These are phyloP conservation scores for Melierax canorus DNA, from an alignment of 2,113 vertebrate genomes.

Conservation along the genomic window DNA sequence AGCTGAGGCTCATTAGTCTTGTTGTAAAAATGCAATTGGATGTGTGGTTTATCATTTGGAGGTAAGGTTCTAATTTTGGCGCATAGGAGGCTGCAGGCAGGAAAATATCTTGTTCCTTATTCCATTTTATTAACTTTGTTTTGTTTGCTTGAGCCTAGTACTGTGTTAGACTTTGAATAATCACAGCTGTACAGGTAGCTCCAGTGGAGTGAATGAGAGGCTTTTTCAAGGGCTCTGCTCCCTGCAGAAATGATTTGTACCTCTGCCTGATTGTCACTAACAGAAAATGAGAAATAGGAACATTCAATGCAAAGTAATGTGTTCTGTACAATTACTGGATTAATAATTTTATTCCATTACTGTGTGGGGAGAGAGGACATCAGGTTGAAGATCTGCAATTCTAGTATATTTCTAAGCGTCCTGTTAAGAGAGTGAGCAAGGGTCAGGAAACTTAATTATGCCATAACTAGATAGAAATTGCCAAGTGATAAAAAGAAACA, in stretches of 20 bases:
- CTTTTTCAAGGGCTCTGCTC: constrained; percentile 76
- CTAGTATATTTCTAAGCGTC: constrained; percentile 94
- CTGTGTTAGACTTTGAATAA: constrained; percentile 72
- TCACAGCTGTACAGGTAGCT: constrained; percentile 76
- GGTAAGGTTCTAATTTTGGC: constrained; percentile 57
- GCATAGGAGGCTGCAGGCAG: constrained; percentile 46
- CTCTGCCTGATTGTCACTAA: constrained; percentile 87
- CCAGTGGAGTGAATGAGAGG: constrained; percentile 70
- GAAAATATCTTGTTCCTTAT: constrained; percentile 70
- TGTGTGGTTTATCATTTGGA: constrained; percentile 21
- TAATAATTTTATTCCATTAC: constrained; percentile 98
- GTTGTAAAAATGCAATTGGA: background rate
- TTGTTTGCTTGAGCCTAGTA: constrained; percentile 69
- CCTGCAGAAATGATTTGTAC: constrained; percentile 83
- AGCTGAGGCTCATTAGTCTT: background rate
- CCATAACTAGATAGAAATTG: constrained; percentile 98
- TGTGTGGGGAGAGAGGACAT: constrained; percentile 84
- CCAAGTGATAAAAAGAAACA: constrained; percentile 98
- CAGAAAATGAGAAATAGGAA: constrained; percentile 88
- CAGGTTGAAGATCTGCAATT: constrained; percentile 91
- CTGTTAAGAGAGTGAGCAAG: constrained; percentile 94
- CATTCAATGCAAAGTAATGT: constrained; percentile 92
- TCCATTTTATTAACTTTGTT: constrained; percentile 78
- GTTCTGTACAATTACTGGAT: constrained; percentile 95
- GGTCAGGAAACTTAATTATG: constrained; percentile 99